Base-by-base conservation (phyloP, 2,113 vertebrate genomes). In the Chamaetylas fuelleborni region DNA sequence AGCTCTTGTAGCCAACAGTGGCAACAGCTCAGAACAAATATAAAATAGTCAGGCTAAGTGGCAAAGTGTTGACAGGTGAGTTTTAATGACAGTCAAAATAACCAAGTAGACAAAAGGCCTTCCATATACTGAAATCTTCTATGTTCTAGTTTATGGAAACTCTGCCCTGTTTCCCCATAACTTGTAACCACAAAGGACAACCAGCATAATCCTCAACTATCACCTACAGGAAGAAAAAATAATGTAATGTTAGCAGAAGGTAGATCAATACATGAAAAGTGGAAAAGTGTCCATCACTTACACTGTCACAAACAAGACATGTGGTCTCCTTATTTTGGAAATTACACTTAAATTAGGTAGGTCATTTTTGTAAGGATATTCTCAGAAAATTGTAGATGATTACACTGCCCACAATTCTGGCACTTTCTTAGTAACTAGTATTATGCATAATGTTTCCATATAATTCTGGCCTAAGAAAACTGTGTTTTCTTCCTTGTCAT, bases 361-460 rank as follows among this genome's bases (percentile, higher is more conserved):
- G 77, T 80, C 40, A 78, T 80, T 96, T 86, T 79, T 94, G 79
- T 74, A 93, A 83, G 33, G n/a, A 71, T 79, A 74, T 79, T 96
- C 54, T 92, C 69, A 96, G 96, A 96, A 97, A 96, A 97, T 91
- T 94, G 84, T 36, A 94, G 74, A 88, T 84, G 29, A 94, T 91
- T 94, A 96, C 47, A 74, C 56, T 90, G 53, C 61, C 78, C 81
- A 91, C 81, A 88, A 17, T 51, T 50, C 70, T 91, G 45, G 81
- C 23, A 90, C 45, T 58, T 85, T 88, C 38, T 70, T 65, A 64
- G 62, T 66, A 94, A 96, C 89, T 57, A 74, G 61, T 25, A 91
- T 81, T 93, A 92, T 85, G 65, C 56, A 89, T 51, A 70, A 81
- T 28, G 34, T 72, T 80, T 76, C 38, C 54, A 51, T 60, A 60